A percentile compares a stretch with the other conserved stretches of the same genome.
phyloP scores from a whole-genome alignment of 2,797 vertebrate species.

The Paedocypris micromegethes region DNA sequence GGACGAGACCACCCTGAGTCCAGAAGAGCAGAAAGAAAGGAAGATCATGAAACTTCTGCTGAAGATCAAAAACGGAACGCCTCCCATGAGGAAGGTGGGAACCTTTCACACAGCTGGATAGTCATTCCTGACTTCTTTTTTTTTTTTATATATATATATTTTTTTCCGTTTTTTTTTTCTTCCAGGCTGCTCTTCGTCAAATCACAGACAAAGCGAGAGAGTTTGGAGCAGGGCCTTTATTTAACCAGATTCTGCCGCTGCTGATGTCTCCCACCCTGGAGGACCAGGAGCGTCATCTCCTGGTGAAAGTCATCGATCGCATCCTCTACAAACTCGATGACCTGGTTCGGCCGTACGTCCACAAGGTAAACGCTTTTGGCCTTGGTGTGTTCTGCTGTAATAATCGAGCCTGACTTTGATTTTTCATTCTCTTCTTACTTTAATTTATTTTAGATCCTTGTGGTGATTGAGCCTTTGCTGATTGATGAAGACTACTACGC shows the following conservation, averaged over 20 bases:
- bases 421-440: background rate
- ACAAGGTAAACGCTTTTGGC: constrained; percentile 76
- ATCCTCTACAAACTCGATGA: constrained; percentile 98
- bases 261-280: constrained; percentile 98
- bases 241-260: constrained; percentile 95
- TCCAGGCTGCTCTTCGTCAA: constrained; percentile 89
- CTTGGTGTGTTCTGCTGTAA: accelerated
- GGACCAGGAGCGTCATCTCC: constrained; percentile 95
- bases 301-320: constrained; percentile 98
- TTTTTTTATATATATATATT: too few species aligned
- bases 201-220: constrained; percentile 98
- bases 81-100: constrained; percentile 93
- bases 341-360: constrained; percentile 94
- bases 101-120: background rate
- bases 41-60: constrained; percentile 99
- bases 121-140: too few species aligned
- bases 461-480: constrained; percentile 94
- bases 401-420: background rate
- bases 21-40: constrained; percentile 96
- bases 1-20: constrained; percentile 95
- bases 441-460: constrained; percentile 78
- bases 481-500: constrained; percentile 99
- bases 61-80: constrained; percentile 98
- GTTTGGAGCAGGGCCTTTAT: constrained; percentile 92
- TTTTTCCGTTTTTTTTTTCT: constrained; percentile 1